Evolutionary conservation across 1,140 invertebrate species (phyloP).

Genomic region (Conus betulinus): DNA sequence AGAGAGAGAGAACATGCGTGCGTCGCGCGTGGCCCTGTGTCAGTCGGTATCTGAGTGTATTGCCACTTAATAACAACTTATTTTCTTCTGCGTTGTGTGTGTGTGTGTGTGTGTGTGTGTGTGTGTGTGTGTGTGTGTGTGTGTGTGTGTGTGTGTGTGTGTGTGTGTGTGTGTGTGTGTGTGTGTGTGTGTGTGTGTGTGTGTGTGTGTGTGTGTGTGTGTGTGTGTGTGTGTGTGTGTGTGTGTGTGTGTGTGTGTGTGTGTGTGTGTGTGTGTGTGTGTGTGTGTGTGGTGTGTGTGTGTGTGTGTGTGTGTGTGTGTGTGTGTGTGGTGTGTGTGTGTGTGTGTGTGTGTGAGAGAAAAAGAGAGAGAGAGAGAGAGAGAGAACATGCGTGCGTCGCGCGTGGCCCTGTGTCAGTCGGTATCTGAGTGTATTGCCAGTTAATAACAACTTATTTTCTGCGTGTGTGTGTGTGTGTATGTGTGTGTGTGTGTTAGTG

Average conservation of each 20-base stretch:
- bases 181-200: neutral
- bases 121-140: too few species aligned
- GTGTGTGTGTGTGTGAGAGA: constrained; percentile 12
- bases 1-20: too few species aligned
- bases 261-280: constrained; percentile 15
- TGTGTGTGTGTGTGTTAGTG: too few species aligned
- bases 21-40: too few species aligned
- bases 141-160: too few species aligned
- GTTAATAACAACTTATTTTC: too few species aligned
- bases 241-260: constrained; percentile 15
- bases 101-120: neutral
- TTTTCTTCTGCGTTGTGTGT: neutral
- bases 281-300: constrained; percentile 14
- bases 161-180: neutral
- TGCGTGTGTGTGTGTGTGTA: too few species aligned
- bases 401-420: too few species aligned
- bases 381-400: too few species aligned
- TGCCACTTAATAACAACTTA: too few species aligned
- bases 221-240: constrained; percentile 15
- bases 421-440: too few species aligned
- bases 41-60: too few species aligned
- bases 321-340: constrained; percentile 15
- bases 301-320: constrained; percentile 15
- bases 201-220: constrained; percentile 14
- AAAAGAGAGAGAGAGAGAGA: neutral